These are phyloP conservation scores for Ibycter americanus DNA, from an alignment of 2,797 vertebrate species.

Conservation along the genomic window DNA sequence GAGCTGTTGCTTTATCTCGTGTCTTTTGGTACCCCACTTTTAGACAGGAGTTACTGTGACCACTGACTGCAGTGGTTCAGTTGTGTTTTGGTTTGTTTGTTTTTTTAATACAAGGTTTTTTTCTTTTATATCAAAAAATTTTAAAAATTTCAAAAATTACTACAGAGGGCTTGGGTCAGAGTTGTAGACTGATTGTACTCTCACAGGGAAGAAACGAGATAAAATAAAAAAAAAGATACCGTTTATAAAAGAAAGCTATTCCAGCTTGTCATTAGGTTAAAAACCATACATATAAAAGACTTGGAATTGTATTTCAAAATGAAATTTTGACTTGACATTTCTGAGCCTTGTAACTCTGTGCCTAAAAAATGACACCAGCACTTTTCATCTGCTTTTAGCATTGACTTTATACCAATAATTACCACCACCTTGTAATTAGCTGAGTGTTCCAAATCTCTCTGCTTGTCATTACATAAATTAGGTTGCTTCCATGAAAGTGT, in stretches of 20 bases:
- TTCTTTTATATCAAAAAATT: not conserved
- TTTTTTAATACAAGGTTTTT: not conserved
- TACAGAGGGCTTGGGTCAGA: not conserved
- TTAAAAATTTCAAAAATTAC: not conserved
- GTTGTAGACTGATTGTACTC: not conserved
- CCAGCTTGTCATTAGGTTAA: not conserved
- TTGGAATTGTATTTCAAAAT: not conserved
- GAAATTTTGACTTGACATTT: slow-evolving; percentile 36
- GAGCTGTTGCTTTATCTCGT: not conserved
- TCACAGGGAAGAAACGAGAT: not conserved
- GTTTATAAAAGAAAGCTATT: not conserved
- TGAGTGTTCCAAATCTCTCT: slow-evolving; percentile 9
- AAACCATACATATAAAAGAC: not conserved
- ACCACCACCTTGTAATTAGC: slow-evolving; percentile 40
- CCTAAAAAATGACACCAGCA: slow-evolving; percentile 37
- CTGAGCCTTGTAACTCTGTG: slow-evolving; percentile 34
- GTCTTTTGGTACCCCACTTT: not conserved
- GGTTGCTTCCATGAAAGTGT: not conserved
- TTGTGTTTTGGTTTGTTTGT: not conserved
- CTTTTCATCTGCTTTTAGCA: slow-evolving; percentile 24
- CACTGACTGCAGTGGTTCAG: too few relatives aligned
- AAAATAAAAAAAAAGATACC: not conserved
- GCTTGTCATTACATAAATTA: not conserved
- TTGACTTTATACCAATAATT: slow-evolving; percentile 29
- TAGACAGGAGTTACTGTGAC: not conserved